phyloP scores from a whole-genome alignment of 2,113 vertebrate genomes.

The Mesitornis unicolor region DNA sequence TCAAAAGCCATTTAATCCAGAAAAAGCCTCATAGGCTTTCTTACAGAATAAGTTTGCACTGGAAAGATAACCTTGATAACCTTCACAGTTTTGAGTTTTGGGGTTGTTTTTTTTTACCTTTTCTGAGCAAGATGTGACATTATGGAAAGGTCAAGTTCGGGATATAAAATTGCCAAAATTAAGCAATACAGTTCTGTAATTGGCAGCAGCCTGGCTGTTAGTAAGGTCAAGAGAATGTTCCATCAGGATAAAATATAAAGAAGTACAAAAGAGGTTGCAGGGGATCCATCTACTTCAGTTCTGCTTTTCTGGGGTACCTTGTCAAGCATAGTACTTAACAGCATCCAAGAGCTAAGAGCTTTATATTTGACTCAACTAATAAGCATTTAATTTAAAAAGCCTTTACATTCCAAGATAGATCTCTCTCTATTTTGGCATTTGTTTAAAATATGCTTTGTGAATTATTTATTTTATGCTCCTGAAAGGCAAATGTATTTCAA shows the following conservation, averaged over 20 bases:
- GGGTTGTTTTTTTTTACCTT: neutral
- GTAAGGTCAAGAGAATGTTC: neutral
- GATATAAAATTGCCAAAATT: neutral
- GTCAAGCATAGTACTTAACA: neutral
- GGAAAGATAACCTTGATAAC: neutral
- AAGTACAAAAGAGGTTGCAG: neutral
- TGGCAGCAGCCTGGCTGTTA: neutral
- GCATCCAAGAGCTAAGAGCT: neutral
- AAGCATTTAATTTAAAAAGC: neutral
- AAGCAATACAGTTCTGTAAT: neutral
- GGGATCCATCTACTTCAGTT: neutral
- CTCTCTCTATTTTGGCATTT: neutral
- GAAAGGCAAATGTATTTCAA: conserved; percentile 8
- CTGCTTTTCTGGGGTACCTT: neutral
- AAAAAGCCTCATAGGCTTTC: neutral
- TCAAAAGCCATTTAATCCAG: neutral
- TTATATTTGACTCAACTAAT: neutral
- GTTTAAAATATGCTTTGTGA: neutral
- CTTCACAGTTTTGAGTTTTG: neutral
- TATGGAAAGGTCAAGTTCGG: neutral
- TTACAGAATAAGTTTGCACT: neutral
- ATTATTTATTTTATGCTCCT: conserved; percentile 7
- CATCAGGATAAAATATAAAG: neutral
- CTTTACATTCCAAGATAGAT: neutral
- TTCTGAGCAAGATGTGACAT: neutral